phyloP scores from a whole-genome alignment of 2,113 vertebrate species.

The Aspiorhynchus laticeps region DNA sequence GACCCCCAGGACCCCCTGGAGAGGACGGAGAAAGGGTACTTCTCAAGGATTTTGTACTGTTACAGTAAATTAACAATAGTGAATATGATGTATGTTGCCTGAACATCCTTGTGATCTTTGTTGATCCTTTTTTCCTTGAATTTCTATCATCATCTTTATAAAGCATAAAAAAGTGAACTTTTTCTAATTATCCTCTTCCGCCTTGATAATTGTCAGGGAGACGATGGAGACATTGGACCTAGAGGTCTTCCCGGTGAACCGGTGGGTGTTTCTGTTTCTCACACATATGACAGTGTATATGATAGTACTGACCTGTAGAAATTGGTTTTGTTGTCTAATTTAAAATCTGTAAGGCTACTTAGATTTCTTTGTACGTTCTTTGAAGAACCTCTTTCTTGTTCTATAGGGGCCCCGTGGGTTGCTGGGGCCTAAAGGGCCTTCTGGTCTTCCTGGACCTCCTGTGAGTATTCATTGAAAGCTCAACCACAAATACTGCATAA shows the following conservation, averaged over 20 bases:
- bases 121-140: background rate
- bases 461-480: constrained; percentile 65
- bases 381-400: constrained; percentile 7
- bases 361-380: background rate
- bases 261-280: constrained; percentile 61
- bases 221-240: constrained; percentile 78
- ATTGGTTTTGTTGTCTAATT: background rate
- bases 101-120: background rate
- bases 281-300: background rate
- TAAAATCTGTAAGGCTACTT: background rate
- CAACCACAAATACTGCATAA: background rate
- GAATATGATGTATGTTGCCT: background rate
- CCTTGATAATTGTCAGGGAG: constrained; percentile 67
- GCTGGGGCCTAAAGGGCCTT: constrained; percentile 80
- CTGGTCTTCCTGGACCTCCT: constrained; percentile 75
- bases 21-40: constrained; percentile 82
- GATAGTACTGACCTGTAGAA: background rate
- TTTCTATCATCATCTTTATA: background rate
- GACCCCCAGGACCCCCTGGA: constrained; percentile 71
- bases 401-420: constrained; percentile 79
- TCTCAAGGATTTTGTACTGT: background rate
- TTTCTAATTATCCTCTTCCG: background rate
- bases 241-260: constrained; percentile 81
- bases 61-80: background rate
- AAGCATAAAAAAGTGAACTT: background rate